Evolutionary conservation across 2,888 invertebrate species (phyloP).

Genomic region (Apotomis betuletana): DNA sequence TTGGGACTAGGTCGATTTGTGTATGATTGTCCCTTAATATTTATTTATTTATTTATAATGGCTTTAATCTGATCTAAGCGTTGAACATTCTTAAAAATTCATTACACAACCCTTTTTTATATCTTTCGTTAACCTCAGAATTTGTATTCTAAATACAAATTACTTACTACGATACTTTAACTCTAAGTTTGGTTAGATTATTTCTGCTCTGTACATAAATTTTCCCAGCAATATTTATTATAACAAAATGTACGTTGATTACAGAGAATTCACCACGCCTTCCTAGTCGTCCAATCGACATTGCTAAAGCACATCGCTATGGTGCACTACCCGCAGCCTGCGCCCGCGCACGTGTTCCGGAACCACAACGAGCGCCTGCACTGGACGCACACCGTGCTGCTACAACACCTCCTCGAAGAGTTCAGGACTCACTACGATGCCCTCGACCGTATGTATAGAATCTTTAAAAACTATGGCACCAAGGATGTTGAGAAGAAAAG

Average conservation of each 20-base stretch:
- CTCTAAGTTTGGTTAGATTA: too few relatives aligned
- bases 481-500: constrained; percentile 63
- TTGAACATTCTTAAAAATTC: too few relatives aligned
- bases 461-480: constrained; percentile 69
- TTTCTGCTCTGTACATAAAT: too few relatives aligned
- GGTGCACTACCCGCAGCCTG: constrained; percentile 63
- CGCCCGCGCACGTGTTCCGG: constrained; percentile 58
- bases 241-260: constrained; percentile 43
- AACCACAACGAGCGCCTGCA: constrained; percentile 76
- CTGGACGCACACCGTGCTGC: constrained; percentile 69
- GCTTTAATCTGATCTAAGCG: too few relatives aligned
- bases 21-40: too few relatives aligned
- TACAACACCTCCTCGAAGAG: constrained; percentile 60
- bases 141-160: too few relatives aligned
- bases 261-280: constrained; percentile 79
- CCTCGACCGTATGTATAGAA: constrained; percentile 71
- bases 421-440: constrained; percentile 64
- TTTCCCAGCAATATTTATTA: too few relatives aligned
- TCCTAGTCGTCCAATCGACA: constrained; percentile 75
- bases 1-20: too few relatives aligned
- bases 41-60: too few relatives aligned
- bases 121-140: too few relatives aligned
- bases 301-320: constrained; percentile 73
- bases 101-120: too few relatives aligned
- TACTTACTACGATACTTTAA: too few relatives aligned